phyloP scores from a whole-genome alignment of 2,888 invertebrate species.

The Leucophora obtusa region DNA sequence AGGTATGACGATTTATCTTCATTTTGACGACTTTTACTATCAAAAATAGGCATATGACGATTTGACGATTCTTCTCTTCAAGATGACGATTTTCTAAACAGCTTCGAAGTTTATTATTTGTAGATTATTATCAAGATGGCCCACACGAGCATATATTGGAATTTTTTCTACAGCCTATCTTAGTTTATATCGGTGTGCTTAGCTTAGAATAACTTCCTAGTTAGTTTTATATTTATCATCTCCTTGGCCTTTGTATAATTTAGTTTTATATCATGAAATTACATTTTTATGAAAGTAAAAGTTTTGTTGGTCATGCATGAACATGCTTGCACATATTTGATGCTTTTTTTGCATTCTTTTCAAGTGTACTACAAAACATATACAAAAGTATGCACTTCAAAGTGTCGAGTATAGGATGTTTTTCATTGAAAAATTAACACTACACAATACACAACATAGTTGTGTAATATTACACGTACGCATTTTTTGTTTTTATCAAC shows the following conservation, averaged over 20 bases:
- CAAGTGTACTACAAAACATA: conserved; percentile 43
- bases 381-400: conserved; percentile 46
- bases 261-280: neutral
- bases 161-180: too few relatives aligned
- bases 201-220: neutral
- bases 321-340: conserved; percentile 18
- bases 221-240: neutral
- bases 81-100: too few relatives aligned
- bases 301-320: neutral
- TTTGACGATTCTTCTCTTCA: too few relatives aligned
- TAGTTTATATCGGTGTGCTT: too few relatives aligned
- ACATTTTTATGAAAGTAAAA: neutral
- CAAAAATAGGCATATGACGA: too few relatives aligned
- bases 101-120: too few relatives aligned
- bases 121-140: too few relatives aligned
- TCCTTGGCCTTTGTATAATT: conserved; percentile 1
- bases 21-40: too few relatives aligned
- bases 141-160: too few relatives aligned
- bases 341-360: conserved; percentile 21
- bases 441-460: neutral
- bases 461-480: conserved; percentile 21
- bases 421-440: conserved; percentile 46
- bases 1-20: too few relatives aligned
- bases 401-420: conserved; percentile 44
- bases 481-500: conserved; percentile 14